A percentile compares a stretch with the other conserved stretches of the same genome.
Evolutionary conservation across 2,113 vertebrate genomes (phyloP).

Genomic region (Petromus typicus): DNA sequence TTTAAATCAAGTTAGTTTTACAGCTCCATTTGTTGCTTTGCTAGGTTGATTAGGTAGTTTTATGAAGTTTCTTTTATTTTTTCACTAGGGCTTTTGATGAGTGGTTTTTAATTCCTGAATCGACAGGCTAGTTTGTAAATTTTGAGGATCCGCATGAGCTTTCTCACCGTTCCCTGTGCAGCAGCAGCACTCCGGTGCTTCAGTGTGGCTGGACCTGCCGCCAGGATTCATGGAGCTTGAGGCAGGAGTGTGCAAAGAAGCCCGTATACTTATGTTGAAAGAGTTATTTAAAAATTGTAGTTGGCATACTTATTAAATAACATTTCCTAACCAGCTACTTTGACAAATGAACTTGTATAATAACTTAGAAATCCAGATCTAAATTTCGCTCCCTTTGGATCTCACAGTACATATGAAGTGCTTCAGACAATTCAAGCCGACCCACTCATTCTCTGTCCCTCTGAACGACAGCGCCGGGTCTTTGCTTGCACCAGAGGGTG

Average conservation of each 20-base stretch:
- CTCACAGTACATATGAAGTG: neutral
- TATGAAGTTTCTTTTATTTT: constrained; percentile 50
- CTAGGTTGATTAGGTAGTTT: constrained; percentile 51
- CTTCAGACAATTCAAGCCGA: neutral
- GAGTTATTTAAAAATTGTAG: constrained; percentile 45
- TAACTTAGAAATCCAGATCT: constrained; percentile 8
- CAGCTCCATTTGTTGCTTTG: constrained; percentile 39
- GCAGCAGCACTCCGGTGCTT: neutral
- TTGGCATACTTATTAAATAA: neutral
- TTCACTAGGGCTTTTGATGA: constrained; percentile 42
- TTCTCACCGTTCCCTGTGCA: neutral
- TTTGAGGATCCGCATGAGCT: neutral
- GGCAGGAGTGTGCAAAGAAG: neutral
- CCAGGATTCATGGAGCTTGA: neutral
- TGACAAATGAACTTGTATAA: neutral
- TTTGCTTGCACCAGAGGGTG: neutral
- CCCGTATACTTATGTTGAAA: constrained; percentile 1
- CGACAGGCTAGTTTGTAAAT: neutral
- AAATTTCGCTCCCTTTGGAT: neutral
- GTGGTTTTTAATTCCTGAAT: neutral
- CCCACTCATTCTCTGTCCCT: neutral
- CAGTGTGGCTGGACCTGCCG: neutral
- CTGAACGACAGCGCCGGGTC: neutral
- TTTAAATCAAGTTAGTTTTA: constrained; percentile 65
- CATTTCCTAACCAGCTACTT: constrained; percentile 4